Evolutionary conservation across 2,888 invertebrate species (phyloP).

Genomic region (Harpagoxenus sublaevis): DNA sequence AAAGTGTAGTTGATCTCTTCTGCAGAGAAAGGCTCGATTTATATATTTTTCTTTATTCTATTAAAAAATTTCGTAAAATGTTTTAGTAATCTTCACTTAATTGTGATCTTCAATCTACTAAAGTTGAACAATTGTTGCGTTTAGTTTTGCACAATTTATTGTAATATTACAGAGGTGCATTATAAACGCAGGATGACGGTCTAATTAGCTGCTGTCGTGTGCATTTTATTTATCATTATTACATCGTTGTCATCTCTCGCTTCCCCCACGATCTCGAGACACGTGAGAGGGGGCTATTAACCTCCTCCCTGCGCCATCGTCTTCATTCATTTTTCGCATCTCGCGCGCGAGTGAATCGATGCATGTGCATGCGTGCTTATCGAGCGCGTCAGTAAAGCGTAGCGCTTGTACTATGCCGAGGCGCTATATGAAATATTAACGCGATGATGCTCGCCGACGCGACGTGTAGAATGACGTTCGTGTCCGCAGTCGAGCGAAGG

Average conservation of each 20-base stretch:
- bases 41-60: neutral
- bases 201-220: neutral
- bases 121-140: neutral
- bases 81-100: neutral
- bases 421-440: conserved; percentile 14
- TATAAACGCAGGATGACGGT: neutral
- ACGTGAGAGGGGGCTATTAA: neutral
- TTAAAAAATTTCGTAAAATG: neutral
- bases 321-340: conserved; percentile 40
- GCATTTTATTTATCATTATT: neutral
- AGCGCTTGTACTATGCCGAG: conserved; percentile 43
- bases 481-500: neutral
- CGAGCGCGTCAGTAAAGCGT: conserved; percentile 51
- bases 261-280: conserved; percentile 11
- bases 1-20: neutral
- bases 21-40: neutral
- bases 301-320: neutral
- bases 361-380: conserved; percentile 6
- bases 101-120: neutral
- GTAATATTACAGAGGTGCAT: neutral
- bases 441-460: conserved; percentile 41
- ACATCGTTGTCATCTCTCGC: neutral
- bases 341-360: conserved; percentile 10
- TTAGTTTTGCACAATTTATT: neutral
- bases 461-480: conserved; percentile 3